These are phyloP conservation scores for Anastrepha obliqua DNA, from an alignment of 1,140 invertebrate genomes.

Conservation along the genomic window DNA sequence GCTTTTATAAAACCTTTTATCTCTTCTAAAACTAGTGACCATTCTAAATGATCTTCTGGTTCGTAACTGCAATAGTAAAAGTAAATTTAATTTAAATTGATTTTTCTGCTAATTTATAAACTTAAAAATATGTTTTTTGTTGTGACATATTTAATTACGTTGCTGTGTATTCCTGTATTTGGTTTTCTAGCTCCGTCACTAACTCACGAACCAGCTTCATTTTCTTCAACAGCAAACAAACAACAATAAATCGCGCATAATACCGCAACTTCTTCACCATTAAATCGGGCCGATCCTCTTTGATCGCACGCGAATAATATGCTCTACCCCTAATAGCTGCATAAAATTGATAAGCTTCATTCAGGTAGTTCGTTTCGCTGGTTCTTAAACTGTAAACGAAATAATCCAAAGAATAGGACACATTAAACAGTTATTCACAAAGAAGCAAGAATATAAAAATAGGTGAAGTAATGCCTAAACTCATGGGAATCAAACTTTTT, in stretches of 20 bases:
- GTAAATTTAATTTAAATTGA: not conserved
- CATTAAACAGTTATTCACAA: no score
- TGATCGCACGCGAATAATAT: slow-evolving; percentile 95
- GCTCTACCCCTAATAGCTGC: slow-evolving; percentile 93
- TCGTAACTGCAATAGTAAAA: slow-evolving; percentile 80
- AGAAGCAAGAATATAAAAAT: no score
- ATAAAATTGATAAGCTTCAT: slow-evolving; percentile 97
- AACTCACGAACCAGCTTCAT: slow-evolving; percentile 95
- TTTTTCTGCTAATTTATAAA: not conserved
- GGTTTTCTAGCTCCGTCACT: slow-evolving; percentile 91
- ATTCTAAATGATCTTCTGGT: slow-evolving; percentile 97
- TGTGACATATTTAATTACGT: slow-evolving; percentile 76
- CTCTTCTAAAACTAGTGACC: slow-evolving; percentile 95
- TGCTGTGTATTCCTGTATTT: slow-evolving; percentile 94
- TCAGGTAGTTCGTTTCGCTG: slow-evolving; percentile 96
- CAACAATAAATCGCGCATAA: slow-evolving; percentile 97
- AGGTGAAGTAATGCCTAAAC: no score
- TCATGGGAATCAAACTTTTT: no score
- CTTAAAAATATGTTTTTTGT: not conserved
- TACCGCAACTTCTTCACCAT: slow-evolving; percentile 99
- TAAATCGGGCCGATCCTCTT: slow-evolving; percentile 95
- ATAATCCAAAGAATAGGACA: no score
- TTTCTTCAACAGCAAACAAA: slow-evolving; percentile 94
- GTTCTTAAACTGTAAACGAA: slow-evolving; percentile 85
- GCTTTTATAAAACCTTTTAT: slow-evolving; percentile 96